phyloP scores from a whole-genome alignment of 2,113 vertebrate species.

The Redunca redunca region DNA sequence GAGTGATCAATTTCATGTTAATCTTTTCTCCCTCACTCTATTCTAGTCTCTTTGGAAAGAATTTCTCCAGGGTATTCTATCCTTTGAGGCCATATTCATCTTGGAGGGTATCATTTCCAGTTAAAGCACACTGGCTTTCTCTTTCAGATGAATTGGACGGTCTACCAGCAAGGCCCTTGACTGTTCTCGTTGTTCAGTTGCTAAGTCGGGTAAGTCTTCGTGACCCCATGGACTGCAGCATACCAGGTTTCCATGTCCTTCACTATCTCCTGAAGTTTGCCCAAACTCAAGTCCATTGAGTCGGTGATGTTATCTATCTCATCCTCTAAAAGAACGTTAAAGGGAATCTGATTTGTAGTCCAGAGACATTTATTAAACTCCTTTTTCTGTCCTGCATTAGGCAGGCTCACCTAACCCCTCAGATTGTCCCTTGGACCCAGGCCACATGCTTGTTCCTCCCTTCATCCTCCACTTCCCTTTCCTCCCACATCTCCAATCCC shows the following conservation, averaged over 20 bases:
- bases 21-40: conserved; percentile 23
- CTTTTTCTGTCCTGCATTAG: not conserved
- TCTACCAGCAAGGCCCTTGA: not conserved
- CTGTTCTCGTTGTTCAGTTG: not conserved
- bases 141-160: not conserved
- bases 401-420: not conserved
- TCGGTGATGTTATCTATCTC: not conserved
- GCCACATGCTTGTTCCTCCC: not conserved
- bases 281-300: not conserved
- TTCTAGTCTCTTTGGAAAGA: conserved; percentile 42
- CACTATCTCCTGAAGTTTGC: not conserved
- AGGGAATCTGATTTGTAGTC: not conserved
- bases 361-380: not conserved
- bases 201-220: not conserved
- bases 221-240: not conserved
- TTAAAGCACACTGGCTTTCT: not conserved
- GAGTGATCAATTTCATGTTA: conserved; percentile 30
- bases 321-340: not conserved
- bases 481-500: not conserved
- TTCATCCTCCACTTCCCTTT: not conserved
- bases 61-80: not conserved
- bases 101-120: not conserved
- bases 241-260: not conserved
- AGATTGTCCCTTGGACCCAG: not conserved
- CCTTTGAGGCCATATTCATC: not conserved